These are phyloP conservation scores for Gymnopithys bicolor DNA, from an alignment of 2,797 vertebrate species.

Conservation along the genomic window DNA sequence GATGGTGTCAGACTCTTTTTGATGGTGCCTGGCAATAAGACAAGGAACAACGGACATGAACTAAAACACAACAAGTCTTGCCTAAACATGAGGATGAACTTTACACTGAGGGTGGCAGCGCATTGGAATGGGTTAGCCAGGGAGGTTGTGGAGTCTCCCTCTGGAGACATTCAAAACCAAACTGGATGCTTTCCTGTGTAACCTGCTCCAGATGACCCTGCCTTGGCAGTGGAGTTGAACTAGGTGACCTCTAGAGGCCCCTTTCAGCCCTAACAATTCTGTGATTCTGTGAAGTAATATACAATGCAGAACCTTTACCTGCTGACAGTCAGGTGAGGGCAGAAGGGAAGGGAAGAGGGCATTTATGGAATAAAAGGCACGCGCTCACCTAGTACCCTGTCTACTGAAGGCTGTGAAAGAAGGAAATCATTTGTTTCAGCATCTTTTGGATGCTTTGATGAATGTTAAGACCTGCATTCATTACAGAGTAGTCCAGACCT, in stretches of 20 bases:
- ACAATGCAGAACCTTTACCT: neutral
- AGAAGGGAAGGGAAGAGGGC: neutral
- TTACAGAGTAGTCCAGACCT: neutral
- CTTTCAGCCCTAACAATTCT: rapidly evolving
- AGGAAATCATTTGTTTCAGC: neutral
- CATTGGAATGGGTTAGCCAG: neutral
- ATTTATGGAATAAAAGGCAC: neutral
- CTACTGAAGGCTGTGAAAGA: neutral
- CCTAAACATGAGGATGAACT: neutral
- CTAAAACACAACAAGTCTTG: neutral
- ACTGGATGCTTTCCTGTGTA: rapidly evolving
- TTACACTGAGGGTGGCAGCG: neutral
- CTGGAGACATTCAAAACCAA: neutral
- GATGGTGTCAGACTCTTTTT: neutral
- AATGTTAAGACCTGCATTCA: neutral
- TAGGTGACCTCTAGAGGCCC: neutral
- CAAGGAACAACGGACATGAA: rapidly evolving
- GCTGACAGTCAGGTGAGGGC: neutral
- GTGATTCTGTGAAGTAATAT: neutral
- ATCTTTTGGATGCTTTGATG: neutral
- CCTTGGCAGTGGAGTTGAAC: neutral
- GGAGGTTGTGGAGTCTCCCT: too few species aligned
- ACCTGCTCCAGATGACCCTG: neutral
- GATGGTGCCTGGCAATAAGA: neutral
- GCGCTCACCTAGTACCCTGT: neutral